Percentiles rank a stretch among this genome's conserved stretches.
Conservation (phyloP, 2,888 invertebrate genomes). For the Amphipoea lucens region DNA sequence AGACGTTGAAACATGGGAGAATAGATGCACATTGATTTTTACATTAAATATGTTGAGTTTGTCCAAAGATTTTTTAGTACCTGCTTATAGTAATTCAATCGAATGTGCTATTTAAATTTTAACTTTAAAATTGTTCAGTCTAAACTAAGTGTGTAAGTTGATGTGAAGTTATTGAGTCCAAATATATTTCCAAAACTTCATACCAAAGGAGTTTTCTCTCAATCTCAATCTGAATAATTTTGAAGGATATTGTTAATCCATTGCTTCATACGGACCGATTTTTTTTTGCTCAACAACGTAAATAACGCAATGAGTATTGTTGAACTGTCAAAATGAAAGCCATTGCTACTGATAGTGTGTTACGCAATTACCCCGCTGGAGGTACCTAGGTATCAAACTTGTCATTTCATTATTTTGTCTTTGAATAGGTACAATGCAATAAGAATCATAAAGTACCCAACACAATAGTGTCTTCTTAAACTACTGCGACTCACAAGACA, state of each 20-base stretch:
- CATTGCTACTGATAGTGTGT: background rate
- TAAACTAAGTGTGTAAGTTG: background rate
- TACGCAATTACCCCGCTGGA: too few species aligned
- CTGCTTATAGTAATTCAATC: background rate
- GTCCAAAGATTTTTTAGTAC: background rate
- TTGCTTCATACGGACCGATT: background rate
- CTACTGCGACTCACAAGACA: conserved; percentile 35
- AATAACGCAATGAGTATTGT: background rate
- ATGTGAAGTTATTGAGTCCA: background rate
- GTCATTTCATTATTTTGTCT: background rate
- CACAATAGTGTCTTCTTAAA: background rate
- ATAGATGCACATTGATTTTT: background rate
- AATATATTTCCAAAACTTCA: background rate
- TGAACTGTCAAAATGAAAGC: background rate
- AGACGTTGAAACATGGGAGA: background rate
- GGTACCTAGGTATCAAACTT: background rate
- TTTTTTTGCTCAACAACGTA: too few species aligned
- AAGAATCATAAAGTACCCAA: background rate
- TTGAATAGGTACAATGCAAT: background rate
- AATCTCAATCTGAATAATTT: background rate
- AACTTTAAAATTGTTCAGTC: background rate
- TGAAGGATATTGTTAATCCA: background rate
- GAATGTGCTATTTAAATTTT: background rate
- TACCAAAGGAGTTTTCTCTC: background rate
- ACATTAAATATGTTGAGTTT: background rate